Evolutionary conservation across 2,797 vertebrate species (phyloP), one percentile per base, ranked within the genome.

Genomic region (Megalops cyprinoides): DNA sequence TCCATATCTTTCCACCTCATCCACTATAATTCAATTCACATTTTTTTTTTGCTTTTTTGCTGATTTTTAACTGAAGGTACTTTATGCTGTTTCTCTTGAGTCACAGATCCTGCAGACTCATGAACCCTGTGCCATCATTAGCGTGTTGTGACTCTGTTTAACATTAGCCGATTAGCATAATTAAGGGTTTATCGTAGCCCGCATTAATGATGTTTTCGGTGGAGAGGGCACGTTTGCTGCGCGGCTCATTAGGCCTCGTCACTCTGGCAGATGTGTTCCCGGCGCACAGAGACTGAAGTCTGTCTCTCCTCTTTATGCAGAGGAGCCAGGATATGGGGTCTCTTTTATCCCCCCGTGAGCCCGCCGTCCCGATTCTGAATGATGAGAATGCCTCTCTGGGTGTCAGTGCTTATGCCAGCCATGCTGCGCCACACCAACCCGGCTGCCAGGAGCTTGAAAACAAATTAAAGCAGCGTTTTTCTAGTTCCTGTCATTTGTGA

Each of bases 91-190:
- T 71, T 71, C 67, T 23, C 39, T 20, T 71, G 37, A 71, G 37
- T 44, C 39, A n/a, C 37, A 3, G 39, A 46, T 76, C 58, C 46
- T 76, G 25, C 56, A 67, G 79, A 81, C 53, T 74, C 79, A 65
- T 80, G 56, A 80, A 75, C 74, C 56, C 79, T 20, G 15, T 44
- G 79, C 62, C 79, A 67, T 81, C 74, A 81, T 81, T 81, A 81
- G 75, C 79, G 34, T 81, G 74, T 53, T 62, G 79, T 81, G 74
- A 76, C 74, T 76, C 76, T 81, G 79, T 81, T 81, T 81, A 81
- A 81, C 79, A 81, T 81, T 76, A 76, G 74, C 58, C 79, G 58
- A 76, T 76, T 81, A 81, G 46, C 79, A 81, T 81, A 81, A 81
- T 81, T 81, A 81, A 76, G 79, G 74, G 74, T 81, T 67, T 76